phyloP scores from a whole-genome alignment of 1,140 invertebrate genomes.

The Lasaia peninsularis region DNA sequence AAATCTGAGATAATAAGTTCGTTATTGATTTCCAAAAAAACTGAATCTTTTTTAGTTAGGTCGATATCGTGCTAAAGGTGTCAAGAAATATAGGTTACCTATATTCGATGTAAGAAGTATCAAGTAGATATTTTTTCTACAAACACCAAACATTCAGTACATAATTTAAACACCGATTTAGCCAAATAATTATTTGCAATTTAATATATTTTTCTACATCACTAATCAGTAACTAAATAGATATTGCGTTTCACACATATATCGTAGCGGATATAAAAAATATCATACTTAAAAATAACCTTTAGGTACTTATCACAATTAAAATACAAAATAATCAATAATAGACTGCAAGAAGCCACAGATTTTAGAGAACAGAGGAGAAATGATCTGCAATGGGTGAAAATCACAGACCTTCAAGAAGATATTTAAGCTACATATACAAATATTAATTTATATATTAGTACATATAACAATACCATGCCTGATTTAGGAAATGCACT shows the following conservation, averaged over 20 bases:
- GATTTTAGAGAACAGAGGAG: too few species aligned
- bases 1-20: too few species aligned
- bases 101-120: neutral
- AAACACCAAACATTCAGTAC: neutral
- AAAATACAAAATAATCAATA: neutral
- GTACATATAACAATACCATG: too few species aligned
- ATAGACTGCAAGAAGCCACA: neutral
- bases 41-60: too few species aligned
- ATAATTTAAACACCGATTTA: slow-evolving; percentile 10
- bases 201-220: neutral
- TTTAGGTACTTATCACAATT: neutral
- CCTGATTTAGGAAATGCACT: too few species aligned
- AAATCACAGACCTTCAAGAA: too few species aligned
- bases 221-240: neutral
- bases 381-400: neutral
- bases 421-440: too few species aligned
- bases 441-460: too few species aligned
- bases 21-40: too few species aligned
- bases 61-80: too few species aligned
- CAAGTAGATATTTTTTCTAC: neutral
- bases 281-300: neutral
- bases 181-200: slow-evolving; percentile 8
- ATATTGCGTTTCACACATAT: neutral
- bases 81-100: too few species aligned
- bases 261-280: slow-evolving; percentile 4